Evolutionary conservation across 2,113 vertebrate genomes (phyloP).

Genomic region (Mixornis gularis): DNA sequence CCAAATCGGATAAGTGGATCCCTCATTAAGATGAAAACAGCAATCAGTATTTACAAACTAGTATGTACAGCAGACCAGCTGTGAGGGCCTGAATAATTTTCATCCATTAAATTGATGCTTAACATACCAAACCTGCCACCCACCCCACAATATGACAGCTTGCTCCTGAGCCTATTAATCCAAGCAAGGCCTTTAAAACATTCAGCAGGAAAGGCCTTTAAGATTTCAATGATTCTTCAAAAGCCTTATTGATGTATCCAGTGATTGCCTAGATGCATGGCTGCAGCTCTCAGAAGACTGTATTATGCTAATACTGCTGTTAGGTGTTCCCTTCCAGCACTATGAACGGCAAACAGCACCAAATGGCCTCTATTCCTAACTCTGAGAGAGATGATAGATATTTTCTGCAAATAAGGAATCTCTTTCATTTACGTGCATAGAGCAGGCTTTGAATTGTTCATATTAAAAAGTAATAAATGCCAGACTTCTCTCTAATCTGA

Average conservation of each 20-base stretch:
- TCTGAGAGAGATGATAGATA: neutral
- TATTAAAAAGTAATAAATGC: neutral
- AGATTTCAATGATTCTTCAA: neutral
- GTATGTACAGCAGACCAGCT: neutral
- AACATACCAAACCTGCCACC: neutral
- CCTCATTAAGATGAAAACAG: conserved; percentile 13
- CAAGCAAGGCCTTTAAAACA: neutral
- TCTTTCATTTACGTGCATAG: neutral
- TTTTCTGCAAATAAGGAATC: neutral
- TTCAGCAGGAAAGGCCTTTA: neutral
- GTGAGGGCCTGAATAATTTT: neutral
- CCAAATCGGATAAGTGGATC: neutral
- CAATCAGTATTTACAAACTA: neutral
- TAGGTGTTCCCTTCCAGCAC: neutral
- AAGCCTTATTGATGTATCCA: neutral
- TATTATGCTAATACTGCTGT: neutral
- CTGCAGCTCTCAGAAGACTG: neutral
- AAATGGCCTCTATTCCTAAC: neutral
- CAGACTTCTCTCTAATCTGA: neutral
- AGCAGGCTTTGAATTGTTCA: neutral
- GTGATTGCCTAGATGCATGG: neutral
- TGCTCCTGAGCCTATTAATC: neutral
- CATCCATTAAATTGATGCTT: neutral
- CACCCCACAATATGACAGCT: neutral
- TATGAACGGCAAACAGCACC: neutral